Evolutionary conservation across 2,888 invertebrate genomes (phyloP).

Genomic region (Apodemia duryi): DNA sequence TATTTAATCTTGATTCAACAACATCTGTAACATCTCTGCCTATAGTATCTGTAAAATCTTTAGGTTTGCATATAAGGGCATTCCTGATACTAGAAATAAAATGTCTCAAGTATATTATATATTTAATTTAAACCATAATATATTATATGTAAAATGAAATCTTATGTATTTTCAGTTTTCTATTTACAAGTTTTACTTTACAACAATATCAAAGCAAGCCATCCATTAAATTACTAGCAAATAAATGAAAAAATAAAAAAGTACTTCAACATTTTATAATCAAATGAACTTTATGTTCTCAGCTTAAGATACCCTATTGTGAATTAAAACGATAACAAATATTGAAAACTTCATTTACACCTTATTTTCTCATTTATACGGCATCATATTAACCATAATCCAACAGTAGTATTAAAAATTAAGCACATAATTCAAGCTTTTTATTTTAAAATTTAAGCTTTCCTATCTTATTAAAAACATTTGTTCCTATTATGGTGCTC

Average conservation of each 20-base stretch:
- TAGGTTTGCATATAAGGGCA: background rate
- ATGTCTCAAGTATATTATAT: conserved; percentile 14
- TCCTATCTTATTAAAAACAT: conserved; percentile 22
- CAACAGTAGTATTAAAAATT: conserved; percentile 16
- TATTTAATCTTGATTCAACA: no score
- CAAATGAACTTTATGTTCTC: conserved; percentile 1
- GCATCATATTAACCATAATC: conserved; percentile 1
- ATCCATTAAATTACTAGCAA: conserved; percentile 19
- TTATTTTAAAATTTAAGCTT: conserved; percentile 20
- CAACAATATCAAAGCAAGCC: conserved; percentile 18
- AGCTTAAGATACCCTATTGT: background rate
- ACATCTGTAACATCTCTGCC: no score
- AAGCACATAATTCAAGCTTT: conserved; percentile 34
- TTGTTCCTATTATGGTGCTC: conserved; percentile 44
- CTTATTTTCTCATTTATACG: conserved; percentile 5
- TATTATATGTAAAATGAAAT: conserved; percentile 20
- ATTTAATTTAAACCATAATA: conserved; percentile 20
- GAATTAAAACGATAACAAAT: background rate
- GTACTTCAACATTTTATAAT: background rate
- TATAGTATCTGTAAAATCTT: background rate
- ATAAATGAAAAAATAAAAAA: conserved; percentile 10
- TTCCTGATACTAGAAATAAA: conserved; percentile 3
- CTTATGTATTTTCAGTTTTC: conserved; percentile 15
- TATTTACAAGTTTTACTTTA: conserved; percentile 21
- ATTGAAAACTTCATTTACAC: background rate